Base-by-base conservation (phyloP, 1,140 invertebrate species). In the Drosophila guanche region DNA sequence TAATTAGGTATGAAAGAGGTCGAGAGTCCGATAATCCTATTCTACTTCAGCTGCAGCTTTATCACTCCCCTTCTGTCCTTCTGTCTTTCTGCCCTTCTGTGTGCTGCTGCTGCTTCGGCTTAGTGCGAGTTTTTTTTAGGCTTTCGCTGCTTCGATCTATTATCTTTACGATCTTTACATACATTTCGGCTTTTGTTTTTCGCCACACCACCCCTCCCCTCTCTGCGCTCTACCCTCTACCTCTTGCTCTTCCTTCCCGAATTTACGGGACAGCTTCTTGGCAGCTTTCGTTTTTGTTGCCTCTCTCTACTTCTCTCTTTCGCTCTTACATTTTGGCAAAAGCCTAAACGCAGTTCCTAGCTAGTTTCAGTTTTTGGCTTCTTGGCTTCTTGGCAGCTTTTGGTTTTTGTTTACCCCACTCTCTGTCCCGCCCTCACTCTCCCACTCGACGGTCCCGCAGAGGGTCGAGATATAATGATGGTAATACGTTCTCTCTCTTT, bases 1-100 rank as follows among this genome's bases (percentile, higher is more conserved):
- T 91, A 72, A 90, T 91, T 91, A 91, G 90, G 90, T 91, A 91
- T 90, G 76, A 57, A 37, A 75, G 74, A 57, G 75, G 75, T 53
- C 59, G 67, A 66, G 12, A 52, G 33, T 29, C 37, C 23, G 23
- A 20, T 20, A 25, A 54, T 40, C 62, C 60, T 45, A 12, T 27
- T 54, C 67, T 25, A 37, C 23, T 68, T 47, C 29, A 63, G 50
- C 63, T 41, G 65, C 62, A 68, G 65, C 65, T 68, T 68, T 40
- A 22, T 27, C 29, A 37, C 14, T 40, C 25, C 60, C 60, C 20
- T 37, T 40, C 16, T 20, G 16, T 27, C 47, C 66, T 68, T 68
- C 16, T 20, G 16, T 27, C 47, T 63, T 68, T 68, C 16, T 41
- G 66, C 51, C 56, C 55, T 48, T 42, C 62, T 37, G 62, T 69